Evolutionary conservation across 2,888 invertebrate genomes (phyloP).

Genomic region (Litoditis marina): DNA sequence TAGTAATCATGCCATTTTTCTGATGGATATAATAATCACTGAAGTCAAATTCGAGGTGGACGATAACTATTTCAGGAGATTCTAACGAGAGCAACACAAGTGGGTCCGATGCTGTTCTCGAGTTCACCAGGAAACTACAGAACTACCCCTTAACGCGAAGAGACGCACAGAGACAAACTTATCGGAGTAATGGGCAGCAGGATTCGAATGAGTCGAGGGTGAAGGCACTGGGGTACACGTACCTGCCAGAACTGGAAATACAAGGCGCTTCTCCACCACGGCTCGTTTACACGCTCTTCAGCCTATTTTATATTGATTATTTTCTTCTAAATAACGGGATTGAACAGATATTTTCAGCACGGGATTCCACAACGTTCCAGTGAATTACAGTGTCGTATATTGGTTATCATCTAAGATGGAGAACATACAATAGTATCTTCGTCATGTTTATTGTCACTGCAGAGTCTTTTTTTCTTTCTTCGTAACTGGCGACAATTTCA

Average conservation of each 20-base stretch:
- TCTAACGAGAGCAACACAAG: conserved; percentile 56
- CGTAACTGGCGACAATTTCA: too few species aligned
- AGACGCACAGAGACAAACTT: conserved; percentile 50
- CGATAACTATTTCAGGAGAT: conserved; percentile 48
- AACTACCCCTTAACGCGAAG: conserved; percentile 58
- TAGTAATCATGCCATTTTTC: not conserved
- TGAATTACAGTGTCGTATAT: too few species aligned
- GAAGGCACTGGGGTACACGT: conserved; percentile 47
- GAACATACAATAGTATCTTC: too few species aligned
- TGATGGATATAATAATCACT: not conserved
- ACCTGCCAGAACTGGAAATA: conserved; percentile 59
- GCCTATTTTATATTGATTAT: not conserved
- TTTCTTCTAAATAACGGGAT: not conserved
- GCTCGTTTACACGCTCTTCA: too few species aligned
- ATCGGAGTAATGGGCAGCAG: conserved; percentile 38
- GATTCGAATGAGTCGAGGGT: conserved; percentile 38
- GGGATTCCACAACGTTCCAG: too few species aligned
- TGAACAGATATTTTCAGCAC: too few species aligned
- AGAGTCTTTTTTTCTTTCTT: too few species aligned
- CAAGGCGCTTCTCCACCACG: conserved; percentile 59
- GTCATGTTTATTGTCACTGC: too few species aligned
- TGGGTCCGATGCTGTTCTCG: conserved; percentile 60
- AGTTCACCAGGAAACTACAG: conserved; percentile 59
- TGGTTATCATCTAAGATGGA: too few species aligned
- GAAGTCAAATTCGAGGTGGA: too few species aligned